Percentiles rank a stretch among this genome's conserved stretches.
Evolutionary conservation across 1,140 invertebrate genomes (phyloP).

Genomic region (Potamilus streckersoni): DNA sequence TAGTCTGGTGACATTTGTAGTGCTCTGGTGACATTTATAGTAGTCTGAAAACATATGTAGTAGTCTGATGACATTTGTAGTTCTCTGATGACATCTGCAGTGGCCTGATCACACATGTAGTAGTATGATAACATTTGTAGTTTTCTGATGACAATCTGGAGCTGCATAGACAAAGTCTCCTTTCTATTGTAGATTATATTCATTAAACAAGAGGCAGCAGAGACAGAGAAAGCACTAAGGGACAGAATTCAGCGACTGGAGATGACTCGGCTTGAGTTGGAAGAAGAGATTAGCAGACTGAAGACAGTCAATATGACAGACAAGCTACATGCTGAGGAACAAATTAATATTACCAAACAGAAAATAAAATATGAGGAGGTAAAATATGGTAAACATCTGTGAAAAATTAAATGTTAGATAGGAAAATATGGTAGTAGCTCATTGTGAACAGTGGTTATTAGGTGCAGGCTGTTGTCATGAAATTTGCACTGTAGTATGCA

Average conservation of each 20-base stretch:
- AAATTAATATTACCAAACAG: constrained; percentile 52
- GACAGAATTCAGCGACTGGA: constrained; percentile 63
- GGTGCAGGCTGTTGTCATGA: too few relatives aligned
- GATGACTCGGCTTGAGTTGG: constrained; percentile 53
- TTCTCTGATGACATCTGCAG: too few relatives aligned
- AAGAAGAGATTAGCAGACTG: constrained; percentile 62
- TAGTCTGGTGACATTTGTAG: too few relatives aligned
- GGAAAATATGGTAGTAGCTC: too few relatives aligned
- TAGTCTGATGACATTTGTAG: too few relatives aligned
- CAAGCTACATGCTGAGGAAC: constrained; percentile 59
- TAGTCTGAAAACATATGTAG: too few relatives aligned
- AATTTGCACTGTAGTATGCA: too few relatives aligned
- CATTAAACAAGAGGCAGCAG: constrained; percentile 56
- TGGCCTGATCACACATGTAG: too few relatives aligned
- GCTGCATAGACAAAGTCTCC: background rate
- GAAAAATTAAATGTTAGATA: too few relatives aligned
- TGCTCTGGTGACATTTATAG: too few relatives aligned
- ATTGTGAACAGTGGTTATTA: too few relatives aligned
- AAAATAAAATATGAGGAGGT: constrained; percentile 61
- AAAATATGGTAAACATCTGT: background rate
- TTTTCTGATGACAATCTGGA: background rate
- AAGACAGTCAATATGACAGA: constrained; percentile 56
- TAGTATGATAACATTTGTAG: background rate
- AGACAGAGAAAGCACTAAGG: constrained; percentile 55
- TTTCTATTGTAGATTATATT: constrained; percentile 12